Percentiles rank a stretch among this genome's conserved stretches.
phyloP scores from a whole-genome alignment of 1,140 invertebrate genomes.

The Calycopis cecrops region DNA sequence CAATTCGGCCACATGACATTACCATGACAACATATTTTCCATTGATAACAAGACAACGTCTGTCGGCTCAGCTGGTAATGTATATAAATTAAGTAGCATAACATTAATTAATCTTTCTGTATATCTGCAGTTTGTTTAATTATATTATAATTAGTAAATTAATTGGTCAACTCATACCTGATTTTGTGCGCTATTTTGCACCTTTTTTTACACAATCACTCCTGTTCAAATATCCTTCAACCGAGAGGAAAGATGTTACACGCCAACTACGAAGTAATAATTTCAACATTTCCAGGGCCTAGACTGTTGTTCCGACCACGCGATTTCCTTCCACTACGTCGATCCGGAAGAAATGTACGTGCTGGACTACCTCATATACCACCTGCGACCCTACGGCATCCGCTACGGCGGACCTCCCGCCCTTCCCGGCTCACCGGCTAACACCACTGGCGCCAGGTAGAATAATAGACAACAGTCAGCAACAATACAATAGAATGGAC shows the following conservation, averaged over 20 bases:
- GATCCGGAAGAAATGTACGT: constrained; percentile 96
- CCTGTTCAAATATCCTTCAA: not conserved
- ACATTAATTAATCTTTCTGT: no score
- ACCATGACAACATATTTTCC: no score
- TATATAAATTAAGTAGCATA: no score
- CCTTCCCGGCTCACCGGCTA: not conserved
- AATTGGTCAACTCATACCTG: no score
- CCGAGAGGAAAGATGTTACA: not conserved
- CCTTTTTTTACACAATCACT: not conserved
- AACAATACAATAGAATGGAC: no score
- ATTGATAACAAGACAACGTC: no score
- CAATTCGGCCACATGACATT: no score
- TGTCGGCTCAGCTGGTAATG: no score
- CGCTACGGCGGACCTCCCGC: constrained; percentile 27
- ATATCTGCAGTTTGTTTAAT: no score
- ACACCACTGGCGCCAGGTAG: not conserved
- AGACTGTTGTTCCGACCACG: constrained; percentile 96
- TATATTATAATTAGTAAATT: no score
- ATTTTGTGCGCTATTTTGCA: no score
- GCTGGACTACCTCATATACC: constrained; percentile 96
- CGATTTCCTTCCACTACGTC: constrained; percentile 97
- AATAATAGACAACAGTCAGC: not conserved
- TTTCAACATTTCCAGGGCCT: constrained; percentile 80
- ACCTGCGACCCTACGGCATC: constrained; percentile 91
- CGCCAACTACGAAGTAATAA: not conserved